Base-by-base conservation (phyloP, 2,797 vertebrate genomes). In the Phalloptychus januarius region DNA sequence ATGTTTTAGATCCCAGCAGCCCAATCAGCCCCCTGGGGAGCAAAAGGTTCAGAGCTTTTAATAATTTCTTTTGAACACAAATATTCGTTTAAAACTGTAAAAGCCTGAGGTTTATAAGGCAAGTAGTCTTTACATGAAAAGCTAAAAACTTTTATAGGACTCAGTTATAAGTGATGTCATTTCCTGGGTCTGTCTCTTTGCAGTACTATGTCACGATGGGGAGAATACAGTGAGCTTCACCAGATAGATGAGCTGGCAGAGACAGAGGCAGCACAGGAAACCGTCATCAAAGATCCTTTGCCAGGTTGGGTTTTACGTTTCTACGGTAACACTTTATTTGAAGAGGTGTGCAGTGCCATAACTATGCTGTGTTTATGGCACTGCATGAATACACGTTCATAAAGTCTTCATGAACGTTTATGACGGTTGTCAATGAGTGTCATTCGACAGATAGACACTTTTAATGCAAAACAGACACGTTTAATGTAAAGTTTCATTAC, bases 151-250 rank as follows among this genome's bases (percentile, higher is more conserved):
- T 65, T 36, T 50, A 15, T 2, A 23, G 48, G 25, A 31, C 38
- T 31, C 33, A 28, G 4, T 18, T n/a, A 36, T 28, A 1, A 36
- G 5, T 58, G 28, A 36, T 38, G 10, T 31, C 61, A 50, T 13
- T 23, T 71, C 28, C 38, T 25, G 33, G 33, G 31, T 63, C 2
- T 73, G 5, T 72, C 18, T 77, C 11, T 79, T 28, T 78, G 42
- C 88, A 99, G 98, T 79, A 96, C 97, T 25, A 98, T 99, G 97
- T 97, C 96, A 0, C 96, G 97, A 31, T 99, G 98, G 98, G 96
- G 97, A 71, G 97, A 99, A 76, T 98, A 96, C 72, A 95, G 95
- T 71, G 95, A 99, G 85, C 96, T 99, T 15, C 92, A 97, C 88
- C 96, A 94, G 65, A 98, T 98, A n/a, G 96, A 96, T 5, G 96